Evolutionary conservation across 2,888 invertebrate species (phyloP), one percentile per base, ranked within the genome.

Genomic region (Urechis unicinctus): DNA sequence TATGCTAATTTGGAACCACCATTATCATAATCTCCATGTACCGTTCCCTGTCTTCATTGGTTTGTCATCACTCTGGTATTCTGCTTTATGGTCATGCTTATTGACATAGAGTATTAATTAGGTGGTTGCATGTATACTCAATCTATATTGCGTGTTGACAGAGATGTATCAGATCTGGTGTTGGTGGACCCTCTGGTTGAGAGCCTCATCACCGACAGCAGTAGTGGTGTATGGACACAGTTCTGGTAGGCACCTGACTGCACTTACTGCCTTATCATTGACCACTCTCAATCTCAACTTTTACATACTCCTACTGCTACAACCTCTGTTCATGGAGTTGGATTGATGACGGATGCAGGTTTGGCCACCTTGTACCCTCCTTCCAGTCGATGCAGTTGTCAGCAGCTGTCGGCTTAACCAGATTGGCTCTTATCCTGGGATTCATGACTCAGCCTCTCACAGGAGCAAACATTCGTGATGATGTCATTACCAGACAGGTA

Each of bases 171-270:
- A 46, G 71, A 72, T 21, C 55, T 77, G 47, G 68, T 77, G n/a
- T 62, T 77, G 29, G 61, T 77, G 13, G 75, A 75, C 57, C 77
- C 77, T 4, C 59, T 75, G 29, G 67, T 71, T 13, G 75, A 74
- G 47, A 69, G 68, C 22, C 50, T 76, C 25, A 74, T 76, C 25
- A 74, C 75, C 62, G 61, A 73, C 53, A 36, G 9, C 36, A 36
- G 9, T 13, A 55, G 61, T 17, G 66, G 67, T 1, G 59, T 68
- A 1, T 76, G 76, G 76, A 55, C 67, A 22, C 67, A 73, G 13
- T 70, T 71, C 61, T 75, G 75, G 76, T 73, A 61, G 60, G 66
- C 44, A 29, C 21, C 30, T 52, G 31, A 43, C n/a, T n/a, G n/a
- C n/a, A n/a, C n/a, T n/a, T n/a, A n/a, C 22, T 13, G 6, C 28